Evolutionary conservation across 2,888 invertebrate genomes (phyloP).

Genomic region (Charanyca ferruginea): DNA sequence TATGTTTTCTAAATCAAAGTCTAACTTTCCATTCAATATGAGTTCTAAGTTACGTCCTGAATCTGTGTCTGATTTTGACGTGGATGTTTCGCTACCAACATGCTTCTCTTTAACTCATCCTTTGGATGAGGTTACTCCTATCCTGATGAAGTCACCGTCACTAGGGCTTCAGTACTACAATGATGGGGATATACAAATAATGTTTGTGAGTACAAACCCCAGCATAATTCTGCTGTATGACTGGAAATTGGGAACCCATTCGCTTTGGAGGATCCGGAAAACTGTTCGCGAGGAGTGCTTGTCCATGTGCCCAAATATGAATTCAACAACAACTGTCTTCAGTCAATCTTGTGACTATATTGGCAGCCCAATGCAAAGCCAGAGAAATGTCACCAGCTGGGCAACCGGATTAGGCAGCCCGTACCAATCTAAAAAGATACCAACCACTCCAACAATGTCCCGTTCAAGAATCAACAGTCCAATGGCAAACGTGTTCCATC

Average conservation of each 20-base stretch:
- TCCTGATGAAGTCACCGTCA: conserved; percentile 93
- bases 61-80: conserved; percentile 81
- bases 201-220: conserved; percentile 94
- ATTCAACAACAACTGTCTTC: conserved; percentile 81
- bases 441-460: conserved; percentile 75
- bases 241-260: conserved; percentile 94
- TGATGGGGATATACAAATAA: conserved; percentile 93
- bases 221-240: conserved; percentile 96
- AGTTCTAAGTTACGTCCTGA: conserved; percentile 83
- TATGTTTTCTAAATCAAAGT: conserved; percentile 78
- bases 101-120: conserved; percentile 97
- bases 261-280: conserved; percentile 95
- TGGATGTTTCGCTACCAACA: conserved; percentile 93
- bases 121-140: conserved; percentile 97
- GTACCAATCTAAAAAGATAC: conserved; percentile 79
- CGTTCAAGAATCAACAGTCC: conserved; percentile 85
- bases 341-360: conserved; percentile 86
- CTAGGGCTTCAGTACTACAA: conserved; percentile 91
- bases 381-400: conserved; percentile 82
- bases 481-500: conserved; percentile 86
- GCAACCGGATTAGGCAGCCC: conserved; percentile 83
- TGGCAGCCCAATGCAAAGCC: conserved; percentile 84
- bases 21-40: conserved; percentile 78
- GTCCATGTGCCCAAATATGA: conserved; percentile 90
- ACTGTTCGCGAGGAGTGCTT: conserved; percentile 94